Base-by-base conservation (phyloP, 2,797 vertebrate species). In the Leucoraja ocellata region DNA sequence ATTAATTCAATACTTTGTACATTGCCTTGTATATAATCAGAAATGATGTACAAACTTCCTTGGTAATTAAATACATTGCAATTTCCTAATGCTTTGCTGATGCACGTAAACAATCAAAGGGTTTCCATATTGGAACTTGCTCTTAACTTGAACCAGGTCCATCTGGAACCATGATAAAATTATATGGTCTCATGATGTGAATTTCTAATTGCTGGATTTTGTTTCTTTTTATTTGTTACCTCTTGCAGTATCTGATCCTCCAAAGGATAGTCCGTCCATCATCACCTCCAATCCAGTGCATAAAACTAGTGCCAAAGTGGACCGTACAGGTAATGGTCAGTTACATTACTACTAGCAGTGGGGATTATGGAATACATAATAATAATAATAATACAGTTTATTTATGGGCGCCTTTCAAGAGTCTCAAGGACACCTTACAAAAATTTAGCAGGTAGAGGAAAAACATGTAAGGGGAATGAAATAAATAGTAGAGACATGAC, bases 221-320 rank as follows among this genome's bases (percentile, higher is more conserved):
- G 46, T 46, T 91, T 91, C 21, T 73, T 5, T 91, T 91, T 39
- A 23, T 74, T 91, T 91, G 46, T 74, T 92, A 46, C 54, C 71
- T 74, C 25, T 76, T 25, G 13, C 71, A 92, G 90, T 54, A 46
- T 74, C 90, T 25, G 90, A 92, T 76, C 71, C 90, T 46, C 23
- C 9, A 16, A 25, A 71, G 76, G 90, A 92, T 16, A 54, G 9
- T 28, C 28, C 68, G 9, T n/a, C 32, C 16, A 36, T 65, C 61
- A 86, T 65, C 61, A 36, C 61, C 23, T 54, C 71, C 6, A 58
- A 76, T 1, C 71, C 71, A 74, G 25, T 74, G 32, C 32, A 0
- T 13, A 74, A 91, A 54, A 1, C 90, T 54, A 25, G 58, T 92
- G 71, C 71, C 23, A 76, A 54, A 13, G 23, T 2, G 71, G 13